Evolutionary conservation across 2,888 invertebrate genomes (phyloP), one percentile per base, ranked within the genome.

Genomic region (Emmelina monodactyla): DNA sequence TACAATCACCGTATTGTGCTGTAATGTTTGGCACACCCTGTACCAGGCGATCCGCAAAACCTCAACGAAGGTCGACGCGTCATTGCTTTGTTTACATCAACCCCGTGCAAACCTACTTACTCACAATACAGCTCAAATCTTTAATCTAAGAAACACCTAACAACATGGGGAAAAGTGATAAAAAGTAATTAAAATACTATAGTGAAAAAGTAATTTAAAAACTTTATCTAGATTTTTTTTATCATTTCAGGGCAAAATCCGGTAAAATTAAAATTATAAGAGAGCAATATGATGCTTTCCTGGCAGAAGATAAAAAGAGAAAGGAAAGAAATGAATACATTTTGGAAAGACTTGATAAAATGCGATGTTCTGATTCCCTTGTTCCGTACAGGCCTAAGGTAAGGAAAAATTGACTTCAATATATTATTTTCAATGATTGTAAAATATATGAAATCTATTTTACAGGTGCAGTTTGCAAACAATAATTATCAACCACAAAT

Each of bases 281-380:
- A 39, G 72, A 78, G 48, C 65, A 72, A 51, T 81, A 78, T 55
- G 79, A 80, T 38, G 56, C 62, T 12, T 72, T 78, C 45, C 52
- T 80, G 35, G 73, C 70, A 44, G 76, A 81, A 37, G 79, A 80
- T 42, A 78, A 69, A 44, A 75, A 65, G 45, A 61, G 81, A 7
- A 76, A 63, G 48, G 69, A 73, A 36, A 57, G 81, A 10, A 81
- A 81, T 53, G 70, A 73, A 35, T 71, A 64, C 40, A 75, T 81
- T 42, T 48, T 81, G 52, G 66, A 64, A 31, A 62, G 57, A 37
- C 58, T 81, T 34, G 75, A 80, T 43, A 73, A 69, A 45, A 75
- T 81, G 59, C 64, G 76, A 9, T 56, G 55, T 28, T 51, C 47
- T 33, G 55, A 56, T 2, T 55, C 62, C 4, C 47, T 69, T 30